These are phyloP conservation scores for Anisognathus igniventris DNA, from an alignment of 2,797 vertebrate genomes.

Conservation along the genomic window DNA sequence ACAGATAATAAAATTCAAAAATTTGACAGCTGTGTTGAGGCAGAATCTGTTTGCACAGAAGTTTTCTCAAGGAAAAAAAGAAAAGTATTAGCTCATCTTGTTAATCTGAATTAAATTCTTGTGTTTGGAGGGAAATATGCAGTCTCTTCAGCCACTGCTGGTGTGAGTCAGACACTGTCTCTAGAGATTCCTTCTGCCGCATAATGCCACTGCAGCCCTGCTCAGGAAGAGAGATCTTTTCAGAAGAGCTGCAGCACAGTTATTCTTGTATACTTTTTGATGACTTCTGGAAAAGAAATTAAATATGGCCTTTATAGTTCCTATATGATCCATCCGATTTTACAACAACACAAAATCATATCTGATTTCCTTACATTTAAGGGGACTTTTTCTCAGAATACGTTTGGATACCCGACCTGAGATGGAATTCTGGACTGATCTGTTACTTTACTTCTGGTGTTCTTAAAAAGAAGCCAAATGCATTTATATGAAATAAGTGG, in stretches of 20 bases:
- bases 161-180: background rate
- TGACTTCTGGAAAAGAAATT: background rate
- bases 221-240: background rate
- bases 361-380: background rate
- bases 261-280: background rate
- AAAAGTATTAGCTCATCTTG: background rate
- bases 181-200: background rate
- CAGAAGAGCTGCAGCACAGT: background rate
- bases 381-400: background rate
- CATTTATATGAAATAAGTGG: background rate
- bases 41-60: background rate
- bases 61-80: background rate
- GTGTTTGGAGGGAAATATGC: background rate
- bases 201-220: slow-evolving; percentile 22
- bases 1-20: background rate
- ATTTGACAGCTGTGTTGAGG: background rate
- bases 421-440: background rate
- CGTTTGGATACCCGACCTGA: background rate
- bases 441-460: background rate
- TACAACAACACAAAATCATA: background rate
- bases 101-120: background rate
- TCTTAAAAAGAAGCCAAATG: background rate
- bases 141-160: background rate
- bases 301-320: background rate
- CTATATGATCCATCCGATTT: background rate